phyloP scores from a whole-genome alignment of 1,140 invertebrate species.

The Calephelis virginiensis region DNA sequence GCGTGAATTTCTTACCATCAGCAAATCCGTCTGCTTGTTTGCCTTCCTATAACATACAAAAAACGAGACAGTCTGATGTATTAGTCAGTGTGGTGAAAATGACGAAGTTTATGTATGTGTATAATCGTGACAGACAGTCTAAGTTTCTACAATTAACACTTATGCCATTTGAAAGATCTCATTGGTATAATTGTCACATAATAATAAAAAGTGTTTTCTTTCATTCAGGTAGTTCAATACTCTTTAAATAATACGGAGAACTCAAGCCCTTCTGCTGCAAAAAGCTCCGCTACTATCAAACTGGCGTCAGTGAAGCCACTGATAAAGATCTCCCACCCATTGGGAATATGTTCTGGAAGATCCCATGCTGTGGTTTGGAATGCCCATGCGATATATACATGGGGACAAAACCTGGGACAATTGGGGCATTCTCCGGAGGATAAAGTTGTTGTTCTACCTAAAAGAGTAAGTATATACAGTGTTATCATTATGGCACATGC shows the following conservation, averaged over 20 bases:
- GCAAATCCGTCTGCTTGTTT: too few species aligned
- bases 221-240: conserved; percentile 62
- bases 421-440: conserved; percentile 79
- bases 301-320: conserved; percentile 48
- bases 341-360: conserved; percentile 80
- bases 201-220: background rate
- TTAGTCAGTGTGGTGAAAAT: too few species aligned
- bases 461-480: conserved; percentile 53
- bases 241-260: conserved; percentile 53
- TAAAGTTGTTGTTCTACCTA: conserved; percentile 59
- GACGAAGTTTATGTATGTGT: too few species aligned
- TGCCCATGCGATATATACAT: conserved; percentile 77
- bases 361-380: conserved; percentile 86
- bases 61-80: too few species aligned
- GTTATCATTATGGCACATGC: too few species aligned
- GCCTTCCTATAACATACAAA: too few species aligned
- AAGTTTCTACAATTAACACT: too few species aligned
- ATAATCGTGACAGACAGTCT: too few species aligned
- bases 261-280: conserved; percentile 43
- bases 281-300: conserved; percentile 47
- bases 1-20: too few species aligned
- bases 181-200: too few species aligned
- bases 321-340: conserved; percentile 52
- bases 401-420: conserved; percentile 87
- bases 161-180: too few species aligned